Conservation (phyloP, 1,140 invertebrate species). For the Sitodiplosis mosellana region DNA sequence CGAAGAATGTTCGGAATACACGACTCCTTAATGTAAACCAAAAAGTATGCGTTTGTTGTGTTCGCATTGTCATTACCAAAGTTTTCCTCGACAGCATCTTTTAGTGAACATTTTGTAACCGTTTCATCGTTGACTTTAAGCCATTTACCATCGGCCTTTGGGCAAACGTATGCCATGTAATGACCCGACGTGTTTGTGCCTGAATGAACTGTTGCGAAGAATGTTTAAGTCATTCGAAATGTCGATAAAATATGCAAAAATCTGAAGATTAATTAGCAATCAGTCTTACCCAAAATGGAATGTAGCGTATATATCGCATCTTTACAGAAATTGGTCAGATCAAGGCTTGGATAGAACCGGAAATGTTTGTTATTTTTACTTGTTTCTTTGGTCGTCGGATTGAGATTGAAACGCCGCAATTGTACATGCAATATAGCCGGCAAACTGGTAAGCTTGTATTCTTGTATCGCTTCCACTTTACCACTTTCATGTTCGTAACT, state of each 20-base stretch:
- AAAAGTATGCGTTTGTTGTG: constrained; percentile 97
- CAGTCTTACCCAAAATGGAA: constrained; percentile 51
- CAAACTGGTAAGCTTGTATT: constrained; percentile 85
- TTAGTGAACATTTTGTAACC: constrained; percentile 80
- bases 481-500: constrained; percentile 90
- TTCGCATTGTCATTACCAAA: constrained; percentile 92
- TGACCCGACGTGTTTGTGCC: constrained; percentile 97
- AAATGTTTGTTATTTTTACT: constrained; percentile 97
- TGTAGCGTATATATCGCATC: constrained; percentile 82
- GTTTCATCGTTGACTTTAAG: constrained; percentile 99
- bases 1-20: too few species aligned
- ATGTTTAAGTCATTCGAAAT: too few species aligned
- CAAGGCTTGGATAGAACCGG: constrained; percentile 79
- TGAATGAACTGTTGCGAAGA: constrained; percentile 52
- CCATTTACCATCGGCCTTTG: constrained; percentile 82
- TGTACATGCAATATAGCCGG: constrained; percentile 92
- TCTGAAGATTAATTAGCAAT: too few species aligned
- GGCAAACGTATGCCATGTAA: constrained; percentile 97
- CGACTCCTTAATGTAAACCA: constrained; percentile 86
- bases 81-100: constrained; percentile 91
- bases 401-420: constrained; percentile 94
- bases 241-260: too few species aligned
- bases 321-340: constrained; percentile 58
- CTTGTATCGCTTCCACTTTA: constrained; percentile 90
- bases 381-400: constrained; percentile 83